A percentile compares a stretch with the other conserved stretches of the same genome.
Conservation (phyloP, 53 echinoderm and acorn worm genomes). For the Actinopyga echinites region DNA sequence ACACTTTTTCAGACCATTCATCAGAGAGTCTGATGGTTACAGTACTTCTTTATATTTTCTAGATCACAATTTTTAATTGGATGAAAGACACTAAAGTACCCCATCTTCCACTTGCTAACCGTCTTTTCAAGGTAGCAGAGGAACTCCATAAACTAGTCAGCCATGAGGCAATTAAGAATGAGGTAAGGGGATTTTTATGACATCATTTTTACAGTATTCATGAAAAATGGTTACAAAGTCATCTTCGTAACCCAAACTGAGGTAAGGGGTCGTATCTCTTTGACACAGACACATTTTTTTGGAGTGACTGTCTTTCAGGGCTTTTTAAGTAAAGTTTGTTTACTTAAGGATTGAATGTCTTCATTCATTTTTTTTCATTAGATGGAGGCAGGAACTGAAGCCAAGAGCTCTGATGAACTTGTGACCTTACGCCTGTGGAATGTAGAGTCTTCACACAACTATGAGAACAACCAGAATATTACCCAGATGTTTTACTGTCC, state of each 20-base stretch:
- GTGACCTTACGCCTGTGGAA: conserved; percentile 86
- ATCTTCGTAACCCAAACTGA: too few species aligned
- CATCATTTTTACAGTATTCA: too few species aligned
- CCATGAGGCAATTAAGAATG: conserved; percentile 30
- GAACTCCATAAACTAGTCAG: conserved; percentile 61
- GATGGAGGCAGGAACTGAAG: background rate
- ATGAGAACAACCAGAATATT: conserved; percentile 87
- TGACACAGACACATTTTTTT: too few species aligned
- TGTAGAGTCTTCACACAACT: conserved; percentile 90
- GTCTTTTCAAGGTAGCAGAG: conserved; percentile 64
- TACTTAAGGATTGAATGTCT: background rate
- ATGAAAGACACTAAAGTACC: conserved; percentile 67
- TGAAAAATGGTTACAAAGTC: too few species aligned
- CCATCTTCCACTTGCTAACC: conserved; percentile 50
- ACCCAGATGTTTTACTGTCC: conserved; percentile 97
- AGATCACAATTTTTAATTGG: conserved; percentile 77
- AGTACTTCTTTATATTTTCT: background rate
- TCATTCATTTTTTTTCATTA: background rate
- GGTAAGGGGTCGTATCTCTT: too few species aligned
- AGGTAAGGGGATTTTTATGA: background rate
- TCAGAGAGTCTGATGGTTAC: too few species aligned
- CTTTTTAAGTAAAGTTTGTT: too few species aligned
- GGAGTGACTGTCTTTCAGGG: too few species aligned
- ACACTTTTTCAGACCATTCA: too few species aligned
- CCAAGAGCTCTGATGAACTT: conserved; percentile 57